Percentiles rank a stretch among this genome's conserved stretches.
Conservation (phyloP, 2,888 invertebrate genomes). For the Latrodectus elegans region DNA sequence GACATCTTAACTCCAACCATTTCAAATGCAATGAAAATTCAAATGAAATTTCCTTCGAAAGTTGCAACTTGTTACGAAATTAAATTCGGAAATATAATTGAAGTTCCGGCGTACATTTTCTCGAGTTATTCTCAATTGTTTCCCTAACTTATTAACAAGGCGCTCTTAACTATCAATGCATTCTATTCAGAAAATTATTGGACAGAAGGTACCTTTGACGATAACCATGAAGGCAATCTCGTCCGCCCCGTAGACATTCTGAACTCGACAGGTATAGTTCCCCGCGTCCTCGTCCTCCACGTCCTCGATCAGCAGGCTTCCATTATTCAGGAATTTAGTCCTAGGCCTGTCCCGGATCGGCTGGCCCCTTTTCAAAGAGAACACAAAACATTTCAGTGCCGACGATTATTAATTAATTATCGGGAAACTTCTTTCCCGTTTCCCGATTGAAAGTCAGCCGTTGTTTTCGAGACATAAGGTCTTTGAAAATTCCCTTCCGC, state of each 20-base stretch:
- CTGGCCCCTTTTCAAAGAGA: slow-evolving; percentile 49
- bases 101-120: too few species aligned
- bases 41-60: too few species aligned
- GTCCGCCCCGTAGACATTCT: slow-evolving; percentile 93
- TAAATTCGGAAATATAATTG: too few species aligned
- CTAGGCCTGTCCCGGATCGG: slow-evolving; percentile 70
- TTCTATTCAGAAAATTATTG: too few species aligned
- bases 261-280: slow-evolving; percentile 93
- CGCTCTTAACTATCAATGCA: too few species aligned
- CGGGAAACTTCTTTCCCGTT: background rate
- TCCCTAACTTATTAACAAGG: too few species aligned
- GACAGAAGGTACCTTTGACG: slow-evolving; percentile 81
- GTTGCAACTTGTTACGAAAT: too few species aligned
- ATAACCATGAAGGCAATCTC: slow-evolving; percentile 92
- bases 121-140: too few species aligned
- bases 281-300: slow-evolving; percentile 93
- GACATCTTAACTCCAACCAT: too few species aligned
- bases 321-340: slow-evolving; percentile 86
- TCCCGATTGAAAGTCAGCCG: background rate
- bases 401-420: slow-evolving; percentile 32
- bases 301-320: slow-evolving; percentile 91
- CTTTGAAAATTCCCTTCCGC: too few species aligned
- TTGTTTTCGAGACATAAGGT: too few species aligned
- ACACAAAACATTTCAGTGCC: slow-evolving; percentile 3
- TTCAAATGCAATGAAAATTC: too few species aligned